Percentiles rank a stretch among this genome's conserved stretches.
phyloP scores from a whole-genome alignment of 1,140 invertebrate genomes.

The Oedothorax gibbosus region DNA sequence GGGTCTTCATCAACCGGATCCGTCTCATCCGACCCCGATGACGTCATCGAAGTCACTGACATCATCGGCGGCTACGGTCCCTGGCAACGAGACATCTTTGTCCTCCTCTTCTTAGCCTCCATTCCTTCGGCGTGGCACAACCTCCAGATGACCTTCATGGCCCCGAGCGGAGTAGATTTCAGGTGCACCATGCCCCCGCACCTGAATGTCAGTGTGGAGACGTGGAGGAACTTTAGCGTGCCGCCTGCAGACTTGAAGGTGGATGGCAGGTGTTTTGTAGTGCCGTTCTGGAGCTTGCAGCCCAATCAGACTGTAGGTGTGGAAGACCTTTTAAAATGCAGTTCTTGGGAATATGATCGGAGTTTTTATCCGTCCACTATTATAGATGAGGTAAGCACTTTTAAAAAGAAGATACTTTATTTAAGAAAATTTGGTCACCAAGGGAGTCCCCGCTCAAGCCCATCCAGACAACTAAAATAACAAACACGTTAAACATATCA shows the following conservation, averaged over 20 bases:
- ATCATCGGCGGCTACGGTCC: slow-evolving; percentile 49
- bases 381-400: slow-evolving; percentile 54
- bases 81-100: slow-evolving; percentile 53
- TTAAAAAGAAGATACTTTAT: not conserved
- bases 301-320: slow-evolving; percentile 15
- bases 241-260: slow-evolving; percentile 20
- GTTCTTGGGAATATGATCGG: slow-evolving; percentile 57
- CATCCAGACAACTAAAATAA: too few relatives aligned
- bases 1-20: not conserved
- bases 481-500: too few relatives aligned
- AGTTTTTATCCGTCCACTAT: slow-evolving; percentile 61
- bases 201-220: not conserved
- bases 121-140: slow-evolving; percentile 56
- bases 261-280: slow-evolving; percentile 17
- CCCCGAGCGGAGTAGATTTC: slow-evolving; percentile 48
- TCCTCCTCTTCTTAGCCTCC: slow-evolving; percentile 32
- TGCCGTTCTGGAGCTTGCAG: slow-evolving; percentile 25
- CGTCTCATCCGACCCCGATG: slow-evolving; percentile 8
- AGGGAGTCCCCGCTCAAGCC: too few relatives aligned
- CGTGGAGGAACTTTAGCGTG: slow-evolving; percentile 26
- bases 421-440: too few relatives aligned
- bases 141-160: slow-evolving; percentile 56
- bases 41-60: slow-evolving; percentile 39
- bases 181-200: slow-evolving; percentile 42
- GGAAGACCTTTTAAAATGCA: slow-evolving; percentile 39